Evolutionary conservation across 2,888 invertebrate genomes (phyloP), one percentile per base, ranked within the genome.

Genomic region (Deroplatys truncata): DNA sequence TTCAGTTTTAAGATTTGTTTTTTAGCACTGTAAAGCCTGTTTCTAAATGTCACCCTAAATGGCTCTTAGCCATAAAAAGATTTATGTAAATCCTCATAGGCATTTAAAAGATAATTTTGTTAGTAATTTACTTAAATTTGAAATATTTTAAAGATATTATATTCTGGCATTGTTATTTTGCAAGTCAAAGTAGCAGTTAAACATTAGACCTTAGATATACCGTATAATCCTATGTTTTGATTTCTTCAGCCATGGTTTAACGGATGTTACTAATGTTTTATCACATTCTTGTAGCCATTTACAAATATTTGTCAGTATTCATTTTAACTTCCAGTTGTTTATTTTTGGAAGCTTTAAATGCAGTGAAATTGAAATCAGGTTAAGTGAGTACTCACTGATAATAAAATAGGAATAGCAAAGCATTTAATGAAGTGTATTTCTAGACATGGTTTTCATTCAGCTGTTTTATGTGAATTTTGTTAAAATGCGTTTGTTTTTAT

Each of bases 171-270:
- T 72, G 20, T 72, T 20, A 25, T 20, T 72, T 25, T 72, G 25
- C 25, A 20, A 72, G 56, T 72, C 56, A 72, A 72, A 72, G 9
- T 72, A 72, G 20, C 56, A 72, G 56, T 7, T 15, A 5, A 72
- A 72, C 56, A 20, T 72, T 1, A 72, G 20, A 20, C 15, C 56
- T 20, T 72, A 20, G 56, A 72, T 20, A 72, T 72, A 72, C 56
- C 56, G 9, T 72, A 72, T 15, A 72, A 43, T 86, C 85, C n/a
- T 28, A 29, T 25, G 72, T 43, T 72, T 72, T 82, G 87, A 87
- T 87, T 87, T 83, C 87, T 87, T 82, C 87, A 87, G 87, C 87
- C 87, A 87, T 87, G 87, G 87, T 87, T 82, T 35, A 31, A 83
- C 2, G 5, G 20, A 49, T n/a, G 49, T 20, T 20, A 72, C 56